Conservation (phyloP, 2,888 invertebrate species). For the Leucoma salicis region DNA sequence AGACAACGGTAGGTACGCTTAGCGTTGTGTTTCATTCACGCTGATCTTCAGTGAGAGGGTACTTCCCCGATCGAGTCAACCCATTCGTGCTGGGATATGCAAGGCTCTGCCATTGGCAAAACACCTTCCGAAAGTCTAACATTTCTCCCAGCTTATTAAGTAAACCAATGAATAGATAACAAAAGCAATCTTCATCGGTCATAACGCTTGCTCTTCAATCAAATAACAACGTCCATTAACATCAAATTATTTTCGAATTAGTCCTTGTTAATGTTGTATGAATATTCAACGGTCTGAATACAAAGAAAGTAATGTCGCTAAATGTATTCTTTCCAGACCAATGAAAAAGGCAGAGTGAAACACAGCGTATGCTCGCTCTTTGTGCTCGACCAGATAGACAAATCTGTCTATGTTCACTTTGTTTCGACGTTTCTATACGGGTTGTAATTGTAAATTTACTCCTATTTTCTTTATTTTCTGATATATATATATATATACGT, state of each 20-base stretch:
- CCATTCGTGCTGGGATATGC: too few species aligned
- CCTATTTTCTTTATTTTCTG: neutral
- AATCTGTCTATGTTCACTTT: conserved; percentile 33
- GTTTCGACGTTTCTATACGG: conserved; percentile 9
- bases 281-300: conserved; percentile 32
- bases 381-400: conserved; percentile 36
- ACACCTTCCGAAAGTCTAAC: too few species aligned
- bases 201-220: conserved; percentile 13
- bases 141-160: too few species aligned
- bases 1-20: too few species aligned
- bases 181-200: too few species aligned
- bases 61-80: too few species aligned
- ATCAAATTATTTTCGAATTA: conserved; percentile 35
- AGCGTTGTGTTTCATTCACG: too few species aligned
- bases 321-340: conserved; percentile 37
- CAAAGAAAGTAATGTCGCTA: conserved; percentile 33
- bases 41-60: too few species aligned
- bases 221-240: conserved; percentile 23
- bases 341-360: conserved; percentile 35
- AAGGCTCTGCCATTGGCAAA: too few species aligned
- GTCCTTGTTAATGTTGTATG: conserved; percentile 27
- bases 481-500: conserved; percentile 8
- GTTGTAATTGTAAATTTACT: conserved; percentile 4
- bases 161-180: too few species aligned
- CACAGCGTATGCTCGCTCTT: conserved; percentile 32